Conservation (phyloP, 2,888 invertebrate species). For the Kryphioiulus occultus region DNA sequence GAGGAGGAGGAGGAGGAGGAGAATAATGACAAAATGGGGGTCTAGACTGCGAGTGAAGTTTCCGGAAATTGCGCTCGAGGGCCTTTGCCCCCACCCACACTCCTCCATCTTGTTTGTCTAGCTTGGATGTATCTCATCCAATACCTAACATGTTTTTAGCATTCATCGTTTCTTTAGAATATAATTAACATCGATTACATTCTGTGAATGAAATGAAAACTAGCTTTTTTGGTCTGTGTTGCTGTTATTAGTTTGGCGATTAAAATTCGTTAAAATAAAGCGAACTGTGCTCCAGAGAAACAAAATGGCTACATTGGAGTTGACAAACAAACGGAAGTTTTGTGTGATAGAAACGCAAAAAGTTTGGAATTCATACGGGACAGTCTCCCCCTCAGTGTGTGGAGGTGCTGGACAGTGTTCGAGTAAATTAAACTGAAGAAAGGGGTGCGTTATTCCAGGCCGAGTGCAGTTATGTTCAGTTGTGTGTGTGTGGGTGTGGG, state of each 20-base stretch:
- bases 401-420: conserved; percentile 8
- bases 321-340: background rate
- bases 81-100: conserved; percentile 14
- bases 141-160: too few species aligned
- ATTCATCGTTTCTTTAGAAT: too few species aligned
- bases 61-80: background rate
- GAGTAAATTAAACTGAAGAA: background rate
- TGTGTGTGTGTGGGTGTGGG: background rate
- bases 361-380: background rate
- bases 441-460: background rate
- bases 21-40: conserved; percentile 2
- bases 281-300: background rate
- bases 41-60: background rate
- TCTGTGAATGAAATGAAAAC: background rate
- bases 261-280: background rate
- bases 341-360: background rate
- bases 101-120: conserved; percentile 30
- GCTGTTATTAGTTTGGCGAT: background rate
- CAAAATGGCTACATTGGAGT: background rate
- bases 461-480: background rate
- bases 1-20: conserved; percentile 20
- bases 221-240: background rate
- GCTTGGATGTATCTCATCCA: background rate
- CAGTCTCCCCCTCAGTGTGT: background rate
- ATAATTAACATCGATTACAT: too few species aligned